Percentiles rank a stretch among this genome's conserved stretches.
Evolutionary conservation across 2,888 invertebrate species (phyloP).

Genomic region (Eupelmus urozonus): DNA sequence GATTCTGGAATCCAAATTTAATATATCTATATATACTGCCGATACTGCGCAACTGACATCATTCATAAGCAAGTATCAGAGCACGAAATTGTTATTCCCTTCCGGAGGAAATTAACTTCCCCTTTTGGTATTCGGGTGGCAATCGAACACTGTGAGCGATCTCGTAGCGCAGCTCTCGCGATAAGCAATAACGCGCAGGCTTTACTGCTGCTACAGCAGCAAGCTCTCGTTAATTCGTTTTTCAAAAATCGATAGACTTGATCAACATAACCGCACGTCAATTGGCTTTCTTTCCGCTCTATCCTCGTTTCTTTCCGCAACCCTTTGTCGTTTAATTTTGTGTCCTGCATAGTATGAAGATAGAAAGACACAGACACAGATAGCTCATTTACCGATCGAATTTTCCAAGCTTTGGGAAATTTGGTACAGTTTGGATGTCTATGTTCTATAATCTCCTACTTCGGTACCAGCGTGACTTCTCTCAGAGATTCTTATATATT

Average conservation of each 20-base stretch:
- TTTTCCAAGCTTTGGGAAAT: slow-evolving; percentile 22
- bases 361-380: neutral
- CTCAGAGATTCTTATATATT: no score
- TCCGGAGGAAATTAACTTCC: slow-evolving; percentile 45
- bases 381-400: slow-evolving; percentile 15
- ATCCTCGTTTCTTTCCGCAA: neutral
- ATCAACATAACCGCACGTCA: slow-evolving; percentile 19
- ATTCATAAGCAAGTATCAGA: slow-evolving; percentile 40
- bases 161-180: neutral
- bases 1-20: slow-evolving; percentile 28
- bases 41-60: neutral
- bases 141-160: slow-evolving; percentile 1
- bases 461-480: no score
- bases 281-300: slow-evolving; percentile 3
- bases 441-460: no score
- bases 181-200: slow-evolving; percentile 31
- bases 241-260: slow-evolving; percentile 21
- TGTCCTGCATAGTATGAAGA: neutral
- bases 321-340: neutral
- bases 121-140: slow-evolving; percentile 31
- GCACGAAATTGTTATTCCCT: slow-evolving; percentile 45
- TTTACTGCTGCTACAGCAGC: neutral
- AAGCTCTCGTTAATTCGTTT: slow-evolving; percentile 12
- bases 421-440: slow-evolving; percentile 1
- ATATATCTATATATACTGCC: neutral